Base-by-base conservation (phyloP, 2,113 vertebrate genomes). In the Pelecanoides urinatrix region DNA sequence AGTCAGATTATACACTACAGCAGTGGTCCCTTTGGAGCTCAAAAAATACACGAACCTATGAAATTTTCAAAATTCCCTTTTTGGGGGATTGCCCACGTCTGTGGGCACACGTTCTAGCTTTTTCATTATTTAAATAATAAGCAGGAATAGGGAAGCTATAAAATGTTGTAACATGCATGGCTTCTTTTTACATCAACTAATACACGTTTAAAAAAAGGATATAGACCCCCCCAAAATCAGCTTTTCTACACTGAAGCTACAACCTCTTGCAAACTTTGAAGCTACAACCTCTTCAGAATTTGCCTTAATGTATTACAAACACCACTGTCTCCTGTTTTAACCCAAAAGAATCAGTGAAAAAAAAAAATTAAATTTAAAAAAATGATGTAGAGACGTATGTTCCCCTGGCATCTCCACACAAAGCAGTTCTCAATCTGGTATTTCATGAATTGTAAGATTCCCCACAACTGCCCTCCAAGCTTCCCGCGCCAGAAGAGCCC, bases 331-430 rank as follows among this genome's bases (percentile, higher is more conserved):
- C 26, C 32, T 53, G 13, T 6, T 72, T 26, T 22, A 81, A 42
- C 19, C 6, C 3, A 38, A 29, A 20, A 30, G 10, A 80, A 59
- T 17, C 11, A 0, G 0, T 44, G 2, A 20, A n/a, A 17, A 47
- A 50, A 16, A 59, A 44, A 53, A 61, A 36, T n/a, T 20, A 44
- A 42, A 4, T 21, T 42, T 42, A 36, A 16, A 34, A 47, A 3
- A 22, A 38, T 12, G 16, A 40, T 10, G 3, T 36, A 56, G 34
- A 65, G 44, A 11, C 2, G 3, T 18, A 27, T 21, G 38, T 62
- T 72, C 40, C 9, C 34, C 34, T 19, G 6, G 7, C 34, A 27
- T 10, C 27, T 53, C 32, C 49, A n/a, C 12, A 42, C 8, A 65
- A 78, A 86, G 27, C 26, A 21, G 8, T 12, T 61, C 12, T 34